Base-by-base conservation (phyloP, 1,140 invertebrate species). In the Aradophagus sp. region DNA sequence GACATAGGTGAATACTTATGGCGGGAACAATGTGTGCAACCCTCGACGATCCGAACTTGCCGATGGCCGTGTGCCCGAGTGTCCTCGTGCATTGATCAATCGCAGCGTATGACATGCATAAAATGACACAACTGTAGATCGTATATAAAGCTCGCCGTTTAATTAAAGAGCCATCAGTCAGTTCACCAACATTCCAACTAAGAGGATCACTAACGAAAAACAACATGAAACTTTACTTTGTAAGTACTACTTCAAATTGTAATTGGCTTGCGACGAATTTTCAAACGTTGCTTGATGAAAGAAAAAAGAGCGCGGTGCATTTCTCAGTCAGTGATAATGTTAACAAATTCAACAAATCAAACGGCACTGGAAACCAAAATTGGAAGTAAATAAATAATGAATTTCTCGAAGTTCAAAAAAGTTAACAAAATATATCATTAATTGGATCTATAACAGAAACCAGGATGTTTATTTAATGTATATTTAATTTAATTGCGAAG, bases 111-210 rank as follows among this genome's bases (percentile, higher is more conserved):
- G 77, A 76, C 75, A 63, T 41, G 70, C 63, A 56, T 63, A 75
- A 73, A 55, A 74, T 66, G 34, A 66, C 63, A 63, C 47, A 50
- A 36, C 36, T 45, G 42, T 23, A 36, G 59, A 7, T 32, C 12
- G 76, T 84, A 84, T 84, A 84, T 81, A 84, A 82, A 79, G 59
- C 47, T 62, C 69, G 35, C 52, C 61, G 45, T 61, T 58, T 72
- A 77, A 78, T 74, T 62, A 59, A 45, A 78, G 50, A 23, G 69
- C 74, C 77, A 83, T 81, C 80, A 84, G 76, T 82, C 78, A 66
- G 71, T 74, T 62, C 31, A 68, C 27, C 15, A 41, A 44, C 52
- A 77, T 45, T 69, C 2, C 31, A 74, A 58, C 61, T 74, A 72
- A 70, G 56, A 73, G 39, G 15, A 65, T 38, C 66, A 34, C 26